Evolutionary conservation across 2,797 vertebrate species (phyloP), one percentile per base, ranked within the genome.

Genomic region (Arrhamphus sclerolepis): DNA sequence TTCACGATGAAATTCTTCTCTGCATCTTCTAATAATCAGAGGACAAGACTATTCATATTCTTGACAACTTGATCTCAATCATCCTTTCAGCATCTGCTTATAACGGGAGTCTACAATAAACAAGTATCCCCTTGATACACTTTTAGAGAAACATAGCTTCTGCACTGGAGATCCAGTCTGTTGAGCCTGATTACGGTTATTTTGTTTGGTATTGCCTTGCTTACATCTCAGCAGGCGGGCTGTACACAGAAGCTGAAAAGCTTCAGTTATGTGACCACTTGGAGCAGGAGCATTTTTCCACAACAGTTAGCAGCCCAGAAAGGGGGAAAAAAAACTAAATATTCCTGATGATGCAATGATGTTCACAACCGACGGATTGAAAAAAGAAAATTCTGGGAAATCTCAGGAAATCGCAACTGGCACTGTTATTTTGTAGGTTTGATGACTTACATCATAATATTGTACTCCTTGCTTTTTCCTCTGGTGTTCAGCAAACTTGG

Each of bases 391-490:
- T 67, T 78, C 81, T 63, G 71, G 77, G 68, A 88, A 88, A 80
- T 81, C 70, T 80, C 83, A 87, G 86, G 78, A 89, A 91, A 88
- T 89, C 82, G 67, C 78, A 87, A 81, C 65, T 82, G 84, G 85
- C 78, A 81, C 72, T 83, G 72, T 86, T 90, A 82, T 87, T 88
- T 78, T 77, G 74, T 83, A 89, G 66, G 78, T 81, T 83, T 87
- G 81, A 90, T 68, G 77, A 67, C 78, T 85, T 78, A 80, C 80
- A 84, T 85, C 80, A 87, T 80, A 90, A 90, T 74, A 88, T 72
- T 70, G 62, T 57, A 81, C 60, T 81, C 69, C 55, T 77, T 65
- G 60, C 62, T 61, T 80, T 73, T 62, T 75, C 53, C 41, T 68
- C 65, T 69, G 59, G 68, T 84, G 62, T 80, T 69, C 26, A 65